These are phyloP conservation scores for Ciona savignyi DNA, from an alignment of 23 tunicate genomes.

Conservation along the genomic window DNA sequence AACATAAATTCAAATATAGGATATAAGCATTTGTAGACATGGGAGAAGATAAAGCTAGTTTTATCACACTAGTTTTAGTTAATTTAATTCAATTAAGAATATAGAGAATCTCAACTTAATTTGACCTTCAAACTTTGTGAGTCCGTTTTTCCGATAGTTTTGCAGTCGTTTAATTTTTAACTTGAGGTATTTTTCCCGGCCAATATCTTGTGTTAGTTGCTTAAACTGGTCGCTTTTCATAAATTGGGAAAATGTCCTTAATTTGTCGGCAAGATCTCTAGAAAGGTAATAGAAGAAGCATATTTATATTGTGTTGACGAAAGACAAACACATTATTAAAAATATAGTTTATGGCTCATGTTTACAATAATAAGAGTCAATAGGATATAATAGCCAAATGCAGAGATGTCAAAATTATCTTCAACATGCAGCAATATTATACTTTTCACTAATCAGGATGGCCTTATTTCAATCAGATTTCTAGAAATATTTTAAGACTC, in stretches of 20 bases:
- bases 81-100: too few species aligned
- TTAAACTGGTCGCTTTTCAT: slow-evolving; percentile 69
- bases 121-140: slow-evolving; percentile 58
- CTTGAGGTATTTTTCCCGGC: slow-evolving; percentile 43
- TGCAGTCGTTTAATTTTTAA: slow-evolving; percentile 44
- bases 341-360: neutral
- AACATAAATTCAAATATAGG: too few species aligned
- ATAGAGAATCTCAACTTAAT: neutral
- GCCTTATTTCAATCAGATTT: too few species aligned
- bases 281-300: too few species aligned
- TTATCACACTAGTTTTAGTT: too few species aligned
- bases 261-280: slow-evolving; percentile 25
- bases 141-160: slow-evolving; percentile 65
- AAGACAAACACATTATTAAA: too few species aligned
- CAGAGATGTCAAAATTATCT: too few species aligned
- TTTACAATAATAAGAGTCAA: neutral
- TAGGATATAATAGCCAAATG: neutral
- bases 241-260: slow-evolving; percentile 56
- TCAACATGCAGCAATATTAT: neutral
- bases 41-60: too few species aligned
- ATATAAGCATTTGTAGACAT: too few species aligned
- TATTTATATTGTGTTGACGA: too few species aligned
- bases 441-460: neutral
- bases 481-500: too few species aligned
- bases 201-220: slow-evolving; percentile 26